A percentile compares a stretch with the other conserved stretches of the same genome.
Conservation (phyloP, 2,797 vertebrate species). For the Bovichtus variegatus region DNA sequence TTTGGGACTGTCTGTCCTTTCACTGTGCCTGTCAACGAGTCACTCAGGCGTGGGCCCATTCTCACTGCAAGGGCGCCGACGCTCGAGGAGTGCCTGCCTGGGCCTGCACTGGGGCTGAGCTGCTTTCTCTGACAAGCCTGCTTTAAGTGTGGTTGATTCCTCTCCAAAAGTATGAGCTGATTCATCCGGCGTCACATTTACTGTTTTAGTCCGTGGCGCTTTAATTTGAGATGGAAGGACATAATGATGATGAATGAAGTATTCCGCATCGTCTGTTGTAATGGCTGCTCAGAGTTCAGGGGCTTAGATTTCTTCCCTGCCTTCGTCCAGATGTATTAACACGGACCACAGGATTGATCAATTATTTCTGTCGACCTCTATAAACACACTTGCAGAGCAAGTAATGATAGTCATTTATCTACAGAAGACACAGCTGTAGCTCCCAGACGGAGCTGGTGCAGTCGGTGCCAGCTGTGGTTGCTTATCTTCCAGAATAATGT, state of each 20-base stretch:
- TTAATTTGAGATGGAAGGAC: conserved; percentile 15
- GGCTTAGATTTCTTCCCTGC: conserved; percentile 23
- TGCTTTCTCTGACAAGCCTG: conserved; percentile 42
- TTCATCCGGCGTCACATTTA: conserved; percentile 11
- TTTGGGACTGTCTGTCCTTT: conserved; percentile 71
- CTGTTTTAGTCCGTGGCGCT: conserved; percentile 2
- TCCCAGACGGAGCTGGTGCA: conserved; percentile 41
- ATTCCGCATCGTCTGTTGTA: background rate
- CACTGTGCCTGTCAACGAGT: conserved; percentile 63
- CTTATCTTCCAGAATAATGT: conserved; percentile 10
- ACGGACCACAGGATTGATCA: conserved; percentile 35
- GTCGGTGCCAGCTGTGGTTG: conserved; percentile 33
- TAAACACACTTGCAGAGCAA: conserved; percentile 43
- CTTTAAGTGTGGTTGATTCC: conserved; percentile 36
- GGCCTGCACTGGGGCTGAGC: conserved; percentile 38
- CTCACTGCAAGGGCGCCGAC: conserved; percentile 53
- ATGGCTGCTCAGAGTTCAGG: conserved; percentile 1
- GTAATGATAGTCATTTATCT: conserved; percentile 60
- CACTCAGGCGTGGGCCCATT: conserved; percentile 68
- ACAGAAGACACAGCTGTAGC: conserved; percentile 48
- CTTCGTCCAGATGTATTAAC: conserved; percentile 30
- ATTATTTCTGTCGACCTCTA: conserved; percentile 47
- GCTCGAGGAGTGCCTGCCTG: conserved; percentile 50
- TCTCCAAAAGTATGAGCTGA: conserved; percentile 22
- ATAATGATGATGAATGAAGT: conserved; percentile 22